phyloP scores from a whole-genome alignment of 2,888 invertebrate genomes.

The Galerucella calmariensis region DNA sequence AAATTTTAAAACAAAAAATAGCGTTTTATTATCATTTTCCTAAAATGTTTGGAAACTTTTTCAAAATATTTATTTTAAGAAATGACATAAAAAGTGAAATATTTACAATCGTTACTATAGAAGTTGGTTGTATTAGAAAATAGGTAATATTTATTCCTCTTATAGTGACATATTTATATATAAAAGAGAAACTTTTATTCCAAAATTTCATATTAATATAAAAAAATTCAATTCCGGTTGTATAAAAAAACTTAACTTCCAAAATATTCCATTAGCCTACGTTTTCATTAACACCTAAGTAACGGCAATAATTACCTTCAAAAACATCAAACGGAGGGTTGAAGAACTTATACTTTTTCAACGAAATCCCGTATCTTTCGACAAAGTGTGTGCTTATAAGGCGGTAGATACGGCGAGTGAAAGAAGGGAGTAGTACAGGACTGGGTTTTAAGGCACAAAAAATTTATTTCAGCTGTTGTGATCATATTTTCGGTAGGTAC shows the following conservation, averaged over 20 bases:
- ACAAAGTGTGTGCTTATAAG: conserved; percentile 22
- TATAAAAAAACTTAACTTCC: conserved; percentile 9
- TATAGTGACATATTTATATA: too few relatives aligned
- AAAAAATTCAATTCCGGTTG: too few relatives aligned
- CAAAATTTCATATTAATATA: too few relatives aligned
- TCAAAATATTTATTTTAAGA: too few relatives aligned
- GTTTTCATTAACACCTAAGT: conserved; percentile 33
- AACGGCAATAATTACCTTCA: conserved; percentile 27
- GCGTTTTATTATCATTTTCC: too few relatives aligned
- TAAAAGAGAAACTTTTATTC: too few relatives aligned
- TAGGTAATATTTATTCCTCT: too few relatives aligned
- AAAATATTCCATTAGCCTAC: conserved; percentile 10
- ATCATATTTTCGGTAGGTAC: not conserved
- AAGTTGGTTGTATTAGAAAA: too few relatives aligned
- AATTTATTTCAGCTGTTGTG: not conserved
- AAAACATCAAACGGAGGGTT: conserved; percentile 28
- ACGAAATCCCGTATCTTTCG: conserved; percentile 24
- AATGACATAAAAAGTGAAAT: too few relatives aligned
- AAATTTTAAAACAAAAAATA: too few relatives aligned
- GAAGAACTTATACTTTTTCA: conserved; percentile 3
- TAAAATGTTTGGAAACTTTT: too few relatives aligned
- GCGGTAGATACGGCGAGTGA: conserved; percentile 24
- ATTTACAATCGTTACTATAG: too few relatives aligned
- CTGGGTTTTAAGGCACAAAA: not conserved
- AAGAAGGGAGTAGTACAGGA: conserved; percentile 4